Percentiles rank a stretch among this genome's conserved stretches.
Conservation (phyloP, 92 coral and sea anemone species). For the Palythoa grandis region DNA sequence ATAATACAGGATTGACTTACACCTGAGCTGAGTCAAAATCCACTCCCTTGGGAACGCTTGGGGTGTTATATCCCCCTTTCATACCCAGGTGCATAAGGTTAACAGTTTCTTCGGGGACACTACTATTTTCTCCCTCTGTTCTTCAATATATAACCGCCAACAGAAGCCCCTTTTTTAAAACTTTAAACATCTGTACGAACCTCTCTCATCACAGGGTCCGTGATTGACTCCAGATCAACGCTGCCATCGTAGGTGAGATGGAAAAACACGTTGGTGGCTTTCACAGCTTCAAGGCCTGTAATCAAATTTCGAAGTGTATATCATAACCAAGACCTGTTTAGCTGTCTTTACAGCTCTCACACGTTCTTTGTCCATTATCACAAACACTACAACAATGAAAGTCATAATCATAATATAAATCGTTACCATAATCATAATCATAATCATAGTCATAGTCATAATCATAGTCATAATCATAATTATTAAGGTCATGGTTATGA, state of each 20-base stretch:
- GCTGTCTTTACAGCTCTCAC: not conserved
- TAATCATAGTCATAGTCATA: no score
- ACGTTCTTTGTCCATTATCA: not conserved
- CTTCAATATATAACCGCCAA: no score
- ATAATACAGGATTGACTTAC: no score
- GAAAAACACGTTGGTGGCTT: slow-evolving; percentile 94
- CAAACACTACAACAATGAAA: not conserved
- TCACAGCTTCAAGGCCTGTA: slow-evolving; percentile 92
- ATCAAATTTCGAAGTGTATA: not conserved
- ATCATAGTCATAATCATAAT: not conserved
- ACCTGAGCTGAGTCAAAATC: no score
- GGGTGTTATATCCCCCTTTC: no score
- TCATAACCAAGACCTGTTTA: no score
- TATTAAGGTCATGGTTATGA: no score
- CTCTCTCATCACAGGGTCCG: slow-evolving; percentile 20
- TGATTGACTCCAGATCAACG: slow-evolving; percentile 84
- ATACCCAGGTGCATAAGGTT: no score
- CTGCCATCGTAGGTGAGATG: slow-evolving; percentile 96
- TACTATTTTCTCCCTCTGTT: no score
- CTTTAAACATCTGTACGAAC: not conserved
- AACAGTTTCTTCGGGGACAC: no score
- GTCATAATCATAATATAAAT: not conserved
- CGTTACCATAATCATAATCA: not conserved
- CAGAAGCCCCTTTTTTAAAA: not conserved
- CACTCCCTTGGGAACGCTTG: no score